These are phyloP conservation scores for Thymelicus lineola DNA, from an alignment of 2,888 invertebrate genomes.

Conservation along the genomic window DNA sequence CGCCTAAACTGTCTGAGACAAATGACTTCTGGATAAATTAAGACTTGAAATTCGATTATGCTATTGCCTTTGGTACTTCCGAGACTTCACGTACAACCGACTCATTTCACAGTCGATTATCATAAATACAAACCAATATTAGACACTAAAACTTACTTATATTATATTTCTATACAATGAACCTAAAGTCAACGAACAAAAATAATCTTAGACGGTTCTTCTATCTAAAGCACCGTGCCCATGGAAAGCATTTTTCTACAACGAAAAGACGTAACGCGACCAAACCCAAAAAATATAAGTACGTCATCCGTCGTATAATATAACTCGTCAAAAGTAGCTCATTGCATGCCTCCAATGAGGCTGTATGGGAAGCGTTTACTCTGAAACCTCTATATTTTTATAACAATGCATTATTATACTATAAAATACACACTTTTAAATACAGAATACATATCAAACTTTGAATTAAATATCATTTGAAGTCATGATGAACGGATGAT, in stretches of 20 bases:
- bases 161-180: not conserved
- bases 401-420: no score
- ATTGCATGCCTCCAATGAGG: no score
- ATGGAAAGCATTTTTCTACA: not conserved
- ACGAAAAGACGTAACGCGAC: not conserved
- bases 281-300: no score
- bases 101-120: slow-evolving; percentile 1
- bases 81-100: slow-evolving; percentile 5
- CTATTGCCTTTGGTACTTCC: slow-evolving; percentile 26
- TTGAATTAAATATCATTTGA: no score
- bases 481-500: no score
- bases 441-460: no score
- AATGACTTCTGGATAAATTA: slow-evolving; percentile 27
- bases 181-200: not conserved
- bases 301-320: no score
- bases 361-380: no score
- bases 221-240: not conserved
- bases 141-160: not conserved
- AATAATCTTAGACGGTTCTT: not conserved
- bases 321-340: no score
- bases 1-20: slow-evolving; percentile 27
- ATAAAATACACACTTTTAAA: no score
- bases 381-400: no score
- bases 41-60: slow-evolving; percentile 25
- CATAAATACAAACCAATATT: not conserved